These are phyloP conservation scores for Cariama cristata DNA, from an alignment of 2,113 vertebrate species.

Conservation along the genomic window DNA sequence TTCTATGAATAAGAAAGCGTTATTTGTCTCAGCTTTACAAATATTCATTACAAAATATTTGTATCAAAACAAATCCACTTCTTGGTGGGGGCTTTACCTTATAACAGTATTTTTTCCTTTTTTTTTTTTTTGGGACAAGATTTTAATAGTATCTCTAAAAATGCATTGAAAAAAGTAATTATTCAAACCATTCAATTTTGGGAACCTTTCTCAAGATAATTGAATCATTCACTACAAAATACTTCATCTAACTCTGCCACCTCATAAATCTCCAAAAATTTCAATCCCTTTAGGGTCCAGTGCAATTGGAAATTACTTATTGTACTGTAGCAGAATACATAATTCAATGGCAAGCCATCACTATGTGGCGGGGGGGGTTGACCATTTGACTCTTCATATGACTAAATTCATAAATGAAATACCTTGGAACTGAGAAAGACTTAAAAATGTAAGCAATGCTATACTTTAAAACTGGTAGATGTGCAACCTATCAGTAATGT, in stretches of 20 bases:
- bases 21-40: neutral
- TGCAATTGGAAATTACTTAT: constrained; percentile 61
- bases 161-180: neutral
- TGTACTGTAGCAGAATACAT: neutral
- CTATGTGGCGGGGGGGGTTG: neutral
- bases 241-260: constrained; percentile 19
- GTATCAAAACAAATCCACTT: neutral
- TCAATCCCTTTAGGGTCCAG: constrained; percentile 53
- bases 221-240: constrained; percentile 41
- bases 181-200: constrained; percentile 35
- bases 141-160: constrained; percentile 12
- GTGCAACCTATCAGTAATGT: neutral
- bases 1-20: neutral
- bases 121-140: neutral
- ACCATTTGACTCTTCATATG: neutral
- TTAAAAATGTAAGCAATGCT: neutral
- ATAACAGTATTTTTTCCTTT: neutral
- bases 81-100: neutral
- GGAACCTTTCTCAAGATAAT: constrained; percentile 48
- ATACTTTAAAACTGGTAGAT: neutral
- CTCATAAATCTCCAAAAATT: constrained; percentile 59
- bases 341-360: neutral
- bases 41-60: neutral
- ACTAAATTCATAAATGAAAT: neutral
- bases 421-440: neutral